Evolutionary conservation across 2,113 vertebrate genomes (phyloP).

Genomic region (Sorex araneus): DNA sequence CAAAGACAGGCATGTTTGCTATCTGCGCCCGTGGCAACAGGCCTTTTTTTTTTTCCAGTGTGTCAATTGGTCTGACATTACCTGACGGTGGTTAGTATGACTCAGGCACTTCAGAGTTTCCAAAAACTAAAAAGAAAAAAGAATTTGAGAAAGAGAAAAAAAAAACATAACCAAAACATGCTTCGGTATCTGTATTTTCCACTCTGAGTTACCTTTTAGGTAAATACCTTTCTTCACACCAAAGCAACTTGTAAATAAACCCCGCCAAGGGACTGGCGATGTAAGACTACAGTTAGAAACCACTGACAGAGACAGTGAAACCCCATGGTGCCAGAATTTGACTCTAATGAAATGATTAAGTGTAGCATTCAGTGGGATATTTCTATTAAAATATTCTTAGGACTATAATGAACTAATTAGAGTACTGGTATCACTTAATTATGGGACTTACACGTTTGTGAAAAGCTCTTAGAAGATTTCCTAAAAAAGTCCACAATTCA

Average conservation of each 20-base stretch:
- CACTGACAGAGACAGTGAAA: not conserved
- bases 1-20: not conserved
- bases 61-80: slow-evolving; percentile 17
- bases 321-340: not conserved
- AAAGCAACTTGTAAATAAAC: not conserved
- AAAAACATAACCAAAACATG: not conserved
- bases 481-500: no score
- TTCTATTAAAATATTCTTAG: slow-evolving; percentile 34
- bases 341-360: not conserved
- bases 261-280: no score
- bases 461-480: no score
- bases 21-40: slow-evolving; percentile 15
- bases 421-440: not conserved
- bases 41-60: not conserved
- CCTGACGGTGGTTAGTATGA: not conserved
- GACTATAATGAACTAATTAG: slow-evolving; percentile 2
- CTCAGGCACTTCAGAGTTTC: not conserved
- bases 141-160: slow-evolving; percentile 27
- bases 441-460: not conserved
- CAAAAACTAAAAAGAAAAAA: slow-evolving; percentile 36
- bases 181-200: not conserved
- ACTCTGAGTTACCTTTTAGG: not conserved
- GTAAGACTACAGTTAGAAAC: not conserved
- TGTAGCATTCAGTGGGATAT: not conserved
- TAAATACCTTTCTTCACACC: not conserved